A percentile compares a stretch with the other conserved stretches of the same genome.
phyloP scores from a whole-genome alignment of 2,888 invertebrate species.

The Nectonema munidae region DNA sequence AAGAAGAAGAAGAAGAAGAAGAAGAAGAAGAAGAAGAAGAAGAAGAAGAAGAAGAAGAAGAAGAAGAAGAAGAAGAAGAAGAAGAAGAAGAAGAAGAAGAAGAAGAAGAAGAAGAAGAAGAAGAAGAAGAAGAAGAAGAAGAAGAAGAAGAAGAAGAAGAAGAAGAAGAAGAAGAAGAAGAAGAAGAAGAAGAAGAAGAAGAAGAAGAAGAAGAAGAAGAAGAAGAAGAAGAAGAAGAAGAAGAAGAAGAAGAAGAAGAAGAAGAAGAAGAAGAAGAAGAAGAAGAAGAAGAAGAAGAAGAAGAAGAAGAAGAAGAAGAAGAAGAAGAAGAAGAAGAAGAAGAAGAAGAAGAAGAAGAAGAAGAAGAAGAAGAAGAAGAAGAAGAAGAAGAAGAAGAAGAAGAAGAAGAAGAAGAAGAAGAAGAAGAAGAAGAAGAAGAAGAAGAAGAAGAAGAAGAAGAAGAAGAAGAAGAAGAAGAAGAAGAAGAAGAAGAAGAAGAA shows the following conservation, averaged over 20 bases:
- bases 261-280: constrained; percentile 7
- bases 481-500: constrained; percentile 5
- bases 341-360: constrained; percentile 10
- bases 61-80: background rate
- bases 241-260: constrained; percentile 2
- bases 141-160: constrained; percentile 1
- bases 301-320: background rate
- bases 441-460: constrained; percentile 11
- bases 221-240: constrained; percentile 1
- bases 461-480: constrained; percentile 5
- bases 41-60: constrained; percentile 6
- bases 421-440: constrained; percentile 11
- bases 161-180: background rate
- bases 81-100: constrained; percentile 6
- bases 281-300: constrained; percentile 6
- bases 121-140: constrained; percentile 1
- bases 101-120: constrained; percentile 6
- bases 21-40: background rate
- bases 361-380: constrained; percentile 11
- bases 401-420: constrained; percentile 12
- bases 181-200: constrained; percentile 1
- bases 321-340: background rate
- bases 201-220: constrained; percentile 6
- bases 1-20: background rate
- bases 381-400: constrained; percentile 11